Evolutionary conservation across 2,888 invertebrate genomes (phyloP).

Genomic region (Ceriagrion tenellum): DNA sequence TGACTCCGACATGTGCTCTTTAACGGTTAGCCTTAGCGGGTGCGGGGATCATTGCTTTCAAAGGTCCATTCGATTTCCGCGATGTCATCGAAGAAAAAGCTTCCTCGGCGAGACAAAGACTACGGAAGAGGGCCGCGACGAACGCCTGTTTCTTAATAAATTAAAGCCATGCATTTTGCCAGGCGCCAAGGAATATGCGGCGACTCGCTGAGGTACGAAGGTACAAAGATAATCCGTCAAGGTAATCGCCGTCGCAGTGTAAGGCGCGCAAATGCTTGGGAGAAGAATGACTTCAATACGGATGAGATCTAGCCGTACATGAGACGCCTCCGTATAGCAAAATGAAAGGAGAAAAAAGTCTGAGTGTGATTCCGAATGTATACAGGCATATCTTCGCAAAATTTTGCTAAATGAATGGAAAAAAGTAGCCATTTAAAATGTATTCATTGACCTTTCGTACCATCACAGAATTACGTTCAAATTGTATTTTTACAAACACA

Average conservation of each 20-base stretch:
- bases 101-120: not conserved
- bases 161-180: not conserved
- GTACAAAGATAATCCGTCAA: not conserved
- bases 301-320: not conserved
- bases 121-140: not conserved
- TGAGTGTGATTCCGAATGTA: too few relatives aligned
- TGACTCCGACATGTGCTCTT: not conserved
- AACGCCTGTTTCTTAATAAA: not conserved
- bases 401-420: too few relatives aligned
- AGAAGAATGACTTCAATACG: not conserved
- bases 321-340: too few relatives aligned
- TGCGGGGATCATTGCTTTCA: not conserved
- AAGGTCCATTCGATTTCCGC: not conserved
- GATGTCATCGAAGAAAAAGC: not conserved
- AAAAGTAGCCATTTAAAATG: too few relatives aligned
- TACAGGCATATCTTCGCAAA: too few relatives aligned
- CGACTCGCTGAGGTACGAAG: not conserved
- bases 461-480: too few relatives aligned
- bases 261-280: not conserved
- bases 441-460: too few relatives aligned
- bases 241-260: not conserved
- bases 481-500: too few relatives aligned
- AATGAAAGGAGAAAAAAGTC: too few relatives aligned
- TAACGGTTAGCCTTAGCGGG: conserved; percentile 4
- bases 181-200: not conserved